These are phyloP conservation scores for Dione vanillae DNA, from an alignment of 2,888 invertebrate species.

Conservation along the genomic window DNA sequence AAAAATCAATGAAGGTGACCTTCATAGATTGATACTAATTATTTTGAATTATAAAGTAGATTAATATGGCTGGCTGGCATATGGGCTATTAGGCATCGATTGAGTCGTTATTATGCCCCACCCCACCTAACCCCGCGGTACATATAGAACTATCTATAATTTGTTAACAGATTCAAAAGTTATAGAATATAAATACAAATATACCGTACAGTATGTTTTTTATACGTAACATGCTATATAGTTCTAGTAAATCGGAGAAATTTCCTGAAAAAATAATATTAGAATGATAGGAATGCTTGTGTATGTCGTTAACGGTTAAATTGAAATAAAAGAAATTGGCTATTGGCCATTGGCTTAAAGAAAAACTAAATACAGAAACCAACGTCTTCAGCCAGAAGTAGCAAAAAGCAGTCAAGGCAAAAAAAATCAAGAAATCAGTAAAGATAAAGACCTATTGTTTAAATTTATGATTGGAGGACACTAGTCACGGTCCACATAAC, in stretches of 20 bases:
- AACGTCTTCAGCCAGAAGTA: not conserved
- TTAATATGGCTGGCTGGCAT: not conserved
- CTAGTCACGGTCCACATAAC: conserved; percentile 40
- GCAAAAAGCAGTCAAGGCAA: not conserved
- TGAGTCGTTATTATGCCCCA: not conserved
- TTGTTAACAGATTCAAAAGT: not conserved
- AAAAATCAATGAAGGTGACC: conserved; percentile 13
- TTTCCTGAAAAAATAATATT: too few relatives aligned
- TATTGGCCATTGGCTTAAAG: too few relatives aligned
- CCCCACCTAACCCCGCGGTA: not conserved
- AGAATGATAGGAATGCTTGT: too few relatives aligned
- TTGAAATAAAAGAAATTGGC: not conserved
- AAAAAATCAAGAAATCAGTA: not conserved
- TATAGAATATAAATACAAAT: too few relatives aligned
- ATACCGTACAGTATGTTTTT: too few relatives aligned
- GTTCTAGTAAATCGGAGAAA: too few relatives aligned
- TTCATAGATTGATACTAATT: not conserved
- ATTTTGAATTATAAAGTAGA: conserved; percentile 12
- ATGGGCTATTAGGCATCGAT: not conserved
- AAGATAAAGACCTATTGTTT: conserved; percentile 38
- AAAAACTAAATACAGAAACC: not conserved
- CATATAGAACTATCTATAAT: not conserved
- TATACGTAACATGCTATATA: too few relatives aligned
- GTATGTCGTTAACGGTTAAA: not conserved
- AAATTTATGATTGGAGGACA: conserved; percentile 39